These are phyloP conservation scores for Grapholita molesta DNA, from an alignment of 1,140 invertebrate genomes.

Conservation along the genomic window DNA sequence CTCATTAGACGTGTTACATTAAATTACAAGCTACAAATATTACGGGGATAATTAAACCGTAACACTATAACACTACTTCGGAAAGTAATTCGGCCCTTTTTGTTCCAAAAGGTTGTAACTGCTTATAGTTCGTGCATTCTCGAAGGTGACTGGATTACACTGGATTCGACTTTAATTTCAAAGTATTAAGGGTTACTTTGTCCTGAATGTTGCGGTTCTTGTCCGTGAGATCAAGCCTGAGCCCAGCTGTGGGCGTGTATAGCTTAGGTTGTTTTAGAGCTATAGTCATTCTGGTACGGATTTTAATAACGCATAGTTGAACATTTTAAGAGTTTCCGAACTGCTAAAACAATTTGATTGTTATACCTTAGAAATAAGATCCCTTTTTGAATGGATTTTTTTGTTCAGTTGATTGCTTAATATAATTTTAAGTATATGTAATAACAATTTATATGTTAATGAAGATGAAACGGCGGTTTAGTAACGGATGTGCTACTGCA, in stretches of 20 bases:
- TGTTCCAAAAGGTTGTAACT: neutral
- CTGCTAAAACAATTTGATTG: neutral
- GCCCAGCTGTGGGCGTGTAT: no score
- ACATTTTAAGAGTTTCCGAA: neutral
- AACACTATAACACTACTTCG: no score
- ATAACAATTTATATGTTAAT: neutral
- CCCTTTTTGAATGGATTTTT: neutral
- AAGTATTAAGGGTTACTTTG: neutral
- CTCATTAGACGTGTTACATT: neutral
- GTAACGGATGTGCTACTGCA: neutral
- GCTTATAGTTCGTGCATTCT: neutral
- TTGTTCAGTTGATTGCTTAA: neutral
- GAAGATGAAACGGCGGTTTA: neutral
- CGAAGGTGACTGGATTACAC: neutral
- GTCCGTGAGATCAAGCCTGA: no score
- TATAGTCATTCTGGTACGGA: neutral
- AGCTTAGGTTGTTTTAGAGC: neutral
- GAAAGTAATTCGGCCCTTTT: neutral
- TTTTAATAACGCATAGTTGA: neutral
- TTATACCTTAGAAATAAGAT: neutral
- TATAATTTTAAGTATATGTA: neutral
- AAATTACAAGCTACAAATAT: conserved; percentile 1
- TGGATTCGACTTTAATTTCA: neutral
- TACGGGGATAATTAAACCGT: neutral
- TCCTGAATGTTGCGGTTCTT: no score